These are phyloP conservation scores for Sebastes melanostomus DNA, from an alignment of 2,797 vertebrate species.

Conservation along the genomic window DNA sequence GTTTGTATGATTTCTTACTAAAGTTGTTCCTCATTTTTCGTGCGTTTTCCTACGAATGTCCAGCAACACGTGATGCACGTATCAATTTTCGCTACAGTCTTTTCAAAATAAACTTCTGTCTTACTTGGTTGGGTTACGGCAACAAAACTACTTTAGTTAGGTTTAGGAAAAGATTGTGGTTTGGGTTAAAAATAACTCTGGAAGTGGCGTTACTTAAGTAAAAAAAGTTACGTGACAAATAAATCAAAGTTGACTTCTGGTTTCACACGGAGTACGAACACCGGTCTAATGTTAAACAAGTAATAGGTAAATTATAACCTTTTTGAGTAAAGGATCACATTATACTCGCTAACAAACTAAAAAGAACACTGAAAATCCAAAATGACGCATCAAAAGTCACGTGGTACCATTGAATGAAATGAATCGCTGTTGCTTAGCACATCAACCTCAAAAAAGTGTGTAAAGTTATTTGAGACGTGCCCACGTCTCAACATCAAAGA, in stretches of 20 bases:
- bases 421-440: not conserved
- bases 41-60: no score
- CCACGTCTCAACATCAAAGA: not conserved
- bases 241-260: no score
- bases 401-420: not conserved
- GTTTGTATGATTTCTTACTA: no score
- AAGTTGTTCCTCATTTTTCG: accelerated
- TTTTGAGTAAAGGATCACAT: not conserved
- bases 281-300: not conserved
- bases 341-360: not conserved
- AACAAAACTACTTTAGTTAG: no score
- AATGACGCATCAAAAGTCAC: not conserved
- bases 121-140: accelerated
- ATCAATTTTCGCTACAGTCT: no score
- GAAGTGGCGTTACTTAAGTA: no score
- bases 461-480: not conserved
- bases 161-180: no score
- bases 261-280: no score
- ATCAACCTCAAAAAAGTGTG: not conserved
- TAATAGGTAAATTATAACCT: not conserved
- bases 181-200: no score
- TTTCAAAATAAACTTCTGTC: no score
- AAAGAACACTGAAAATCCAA: not conserved
- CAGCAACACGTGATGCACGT: accelerated
- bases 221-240: no score